phyloP scores from a whole-genome alignment of 2,113 vertebrate species.

The Onychostoma macrolepis region DNA sequence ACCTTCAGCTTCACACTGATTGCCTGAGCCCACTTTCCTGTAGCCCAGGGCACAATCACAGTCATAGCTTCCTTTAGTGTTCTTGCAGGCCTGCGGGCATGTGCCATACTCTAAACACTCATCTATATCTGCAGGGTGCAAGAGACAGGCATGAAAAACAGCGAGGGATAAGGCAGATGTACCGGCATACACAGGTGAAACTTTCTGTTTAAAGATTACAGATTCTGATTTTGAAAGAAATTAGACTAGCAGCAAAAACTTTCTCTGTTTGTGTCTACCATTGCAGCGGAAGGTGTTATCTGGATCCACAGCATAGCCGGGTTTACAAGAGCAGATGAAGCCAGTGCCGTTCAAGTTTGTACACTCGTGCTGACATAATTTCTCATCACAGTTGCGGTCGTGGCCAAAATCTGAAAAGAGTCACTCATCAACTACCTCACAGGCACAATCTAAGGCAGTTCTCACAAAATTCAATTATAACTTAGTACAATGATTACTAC shows the following conservation, averaged over 20 bases:
- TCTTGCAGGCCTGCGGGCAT: slow-evolving; percentile 91
- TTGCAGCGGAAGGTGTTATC: slow-evolving; percentile 87
- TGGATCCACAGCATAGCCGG: slow-evolving; percentile 81
- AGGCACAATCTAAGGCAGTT: not conserved
- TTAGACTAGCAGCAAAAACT: not conserved
- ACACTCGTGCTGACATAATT: slow-evolving; percentile 95
- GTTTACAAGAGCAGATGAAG: slow-evolving; percentile 90
- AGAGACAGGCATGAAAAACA: not conserved
- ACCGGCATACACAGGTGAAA: not conserved
- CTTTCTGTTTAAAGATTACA: not conserved
- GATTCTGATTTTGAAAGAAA: not conserved
- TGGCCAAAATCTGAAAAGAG: slow-evolving; percentile 78
- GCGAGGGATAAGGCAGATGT: not conserved
- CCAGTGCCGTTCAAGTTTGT: slow-evolving; percentile 86
- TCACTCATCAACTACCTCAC: not conserved
- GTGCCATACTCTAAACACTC: slow-evolving; percentile 91
- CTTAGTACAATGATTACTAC: too few relatives aligned
- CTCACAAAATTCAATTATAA: not conserved
- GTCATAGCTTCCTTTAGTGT: slow-evolving; percentile 95
- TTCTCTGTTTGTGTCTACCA: slow-evolving; percentile 70
- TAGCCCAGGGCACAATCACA: slow-evolving; percentile 93
- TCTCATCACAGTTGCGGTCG: slow-evolving; percentile 85
- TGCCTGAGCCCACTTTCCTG: slow-evolving; percentile 83
- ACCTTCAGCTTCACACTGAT: slow-evolving; percentile 91
- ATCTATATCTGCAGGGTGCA: slow-evolving; percentile 82